These are phyloP conservation scores for Lagorchestes hirsutus DNA, from an alignment of 2,797 vertebrate genomes.

Conservation along the genomic window DNA sequence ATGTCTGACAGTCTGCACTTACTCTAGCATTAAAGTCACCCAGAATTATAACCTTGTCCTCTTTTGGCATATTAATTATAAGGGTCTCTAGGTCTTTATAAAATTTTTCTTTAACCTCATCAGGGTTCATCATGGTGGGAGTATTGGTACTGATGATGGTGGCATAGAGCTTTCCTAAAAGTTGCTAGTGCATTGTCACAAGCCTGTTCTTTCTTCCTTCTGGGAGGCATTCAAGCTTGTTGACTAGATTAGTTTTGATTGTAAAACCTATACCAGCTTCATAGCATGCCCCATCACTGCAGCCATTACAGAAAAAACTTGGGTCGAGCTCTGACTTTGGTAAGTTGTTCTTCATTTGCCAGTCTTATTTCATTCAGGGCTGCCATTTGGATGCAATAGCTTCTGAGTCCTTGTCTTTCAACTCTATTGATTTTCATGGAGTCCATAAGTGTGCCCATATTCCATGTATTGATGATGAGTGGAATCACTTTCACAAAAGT, in stretches of 20 bases:
- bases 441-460: background rate
- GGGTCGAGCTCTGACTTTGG: background rate
- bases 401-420: background rate
- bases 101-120: background rate
- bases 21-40: background rate
- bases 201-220: background rate
- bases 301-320: no score
- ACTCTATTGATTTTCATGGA: background rate
- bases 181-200: background rate
- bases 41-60: background rate
- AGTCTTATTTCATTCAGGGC: background rate
- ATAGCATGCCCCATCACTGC: no score
- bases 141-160: background rate
- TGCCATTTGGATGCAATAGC: background rate
- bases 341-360: background rate
- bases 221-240: background rate
- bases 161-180: background rate
- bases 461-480: background rate
- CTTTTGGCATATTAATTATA: background rate
- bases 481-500: background rate
- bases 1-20: background rate
- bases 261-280: background rate
- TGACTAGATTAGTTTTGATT: background rate
- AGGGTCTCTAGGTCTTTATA: background rate
- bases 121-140: background rate